A percentile compares a stretch with the other conserved stretches of the same genome.
These are phyloP conservation scores for Myotis daubentonii DNA, from an alignment of 2,797 vertebrate species.

Conservation along the genomic window DNA sequence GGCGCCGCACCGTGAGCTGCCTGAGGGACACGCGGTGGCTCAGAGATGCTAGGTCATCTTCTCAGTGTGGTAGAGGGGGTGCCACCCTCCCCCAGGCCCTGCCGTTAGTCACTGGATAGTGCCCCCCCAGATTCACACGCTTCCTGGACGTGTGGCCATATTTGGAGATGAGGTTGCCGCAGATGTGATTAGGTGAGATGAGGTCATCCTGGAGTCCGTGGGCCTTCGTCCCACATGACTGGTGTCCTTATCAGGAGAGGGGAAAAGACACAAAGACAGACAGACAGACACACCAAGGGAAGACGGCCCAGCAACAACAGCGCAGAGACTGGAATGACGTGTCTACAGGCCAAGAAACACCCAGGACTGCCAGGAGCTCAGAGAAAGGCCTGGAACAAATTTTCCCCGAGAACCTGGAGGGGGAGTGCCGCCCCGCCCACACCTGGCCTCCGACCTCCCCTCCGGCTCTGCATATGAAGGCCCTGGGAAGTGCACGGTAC, in stretches of 20 bases:
- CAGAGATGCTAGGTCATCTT: background rate
- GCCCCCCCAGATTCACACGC: background rate
- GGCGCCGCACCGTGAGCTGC: too few relatives aligned
- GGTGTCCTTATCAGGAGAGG: background rate
- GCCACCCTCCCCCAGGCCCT: background rate
- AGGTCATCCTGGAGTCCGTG: background rate
- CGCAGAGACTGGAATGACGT: background rate
- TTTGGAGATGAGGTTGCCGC: background rate
- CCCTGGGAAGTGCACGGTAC: background rate
- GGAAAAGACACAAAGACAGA: background rate
- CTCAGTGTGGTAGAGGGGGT: rapidly evolving
- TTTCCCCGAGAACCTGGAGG: background rate
- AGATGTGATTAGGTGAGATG: background rate
- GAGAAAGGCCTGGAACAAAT: rapidly evolving
- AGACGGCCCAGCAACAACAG: background rate
- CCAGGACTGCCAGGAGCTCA: background rate
- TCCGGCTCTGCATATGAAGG: background rate
- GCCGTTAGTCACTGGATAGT: background rate
- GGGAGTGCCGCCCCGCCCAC: rapidly evolving
- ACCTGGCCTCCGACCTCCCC: background rate
- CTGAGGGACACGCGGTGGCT: background rate
- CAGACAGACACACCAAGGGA: background rate
- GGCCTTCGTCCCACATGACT: background rate
- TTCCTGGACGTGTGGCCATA: too few relatives aligned
- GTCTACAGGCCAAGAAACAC: background rate